Evolutionary conservation across 2,888 invertebrate genomes (phyloP), one percentile per base, ranked within the genome.

Genomic region (Ypsolopha sequella): DNA sequence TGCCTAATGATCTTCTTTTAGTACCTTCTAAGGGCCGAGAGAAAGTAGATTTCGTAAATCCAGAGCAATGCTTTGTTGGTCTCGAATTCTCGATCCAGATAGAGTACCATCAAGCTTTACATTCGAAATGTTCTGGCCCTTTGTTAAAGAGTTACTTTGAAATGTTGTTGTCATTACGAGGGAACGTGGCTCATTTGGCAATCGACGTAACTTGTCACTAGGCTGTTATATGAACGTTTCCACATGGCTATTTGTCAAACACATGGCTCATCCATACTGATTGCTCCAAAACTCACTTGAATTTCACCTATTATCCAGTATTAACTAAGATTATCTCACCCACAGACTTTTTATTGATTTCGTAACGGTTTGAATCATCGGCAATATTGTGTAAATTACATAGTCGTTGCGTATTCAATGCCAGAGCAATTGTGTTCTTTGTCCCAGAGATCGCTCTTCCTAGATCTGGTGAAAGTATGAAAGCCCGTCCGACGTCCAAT

Each of bases 21-120:
- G 60, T 64, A 58, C 55, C 58, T 57, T 56, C 58, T 63, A 74
- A 84, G 82, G 85, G 81, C 80, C 75, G 57, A 72, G 82, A 70
- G 85, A 85, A 85, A 85, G 84, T 78, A 66, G 69, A 73, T 75
- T 78, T 77, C 70, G 68, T 70, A 71, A 76, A 76, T 34, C 73
- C 65, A 70, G 66, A 63, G 59, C 70, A 64, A 56, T 55, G 65
- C 62, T 72, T 80, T 76, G 74, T 80, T 57, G 59, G 59, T 62
- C 64, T 57, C 60, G 73, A 74, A 59, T 59, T 62, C 64, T 57
- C 60, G 73, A 74, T 77, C 70, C 72, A 73, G 63, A 48, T 48
- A 34, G 46, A 33, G 24, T 43, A 43, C 43, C 24, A 13, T 9
- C 14, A 43, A 14, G 43, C 43, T 43, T 43, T 43, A 43, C 41